Evolutionary conservation across 2,113 vertebrate species (phyloP).

Genomic region (Neomonachus schauinslandi): DNA sequence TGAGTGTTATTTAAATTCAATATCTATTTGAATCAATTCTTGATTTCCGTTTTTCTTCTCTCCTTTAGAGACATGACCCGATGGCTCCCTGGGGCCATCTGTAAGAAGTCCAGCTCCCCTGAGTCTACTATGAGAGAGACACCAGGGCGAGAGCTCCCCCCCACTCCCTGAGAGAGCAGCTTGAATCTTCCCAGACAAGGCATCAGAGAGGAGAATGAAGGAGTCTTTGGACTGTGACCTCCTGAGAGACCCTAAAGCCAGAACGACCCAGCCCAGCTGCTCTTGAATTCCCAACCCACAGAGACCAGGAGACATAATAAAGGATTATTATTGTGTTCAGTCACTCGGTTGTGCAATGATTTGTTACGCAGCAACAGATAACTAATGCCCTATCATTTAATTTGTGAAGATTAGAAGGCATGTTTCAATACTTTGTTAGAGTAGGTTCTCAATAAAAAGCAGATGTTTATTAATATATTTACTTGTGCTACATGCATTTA

Average conservation of each 20-base stretch:
- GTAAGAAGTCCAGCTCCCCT: not conserved
- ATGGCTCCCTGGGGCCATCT: not conserved
- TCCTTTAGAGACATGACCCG: not conserved
- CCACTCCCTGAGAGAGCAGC: not conserved
- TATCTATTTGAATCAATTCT: slow-evolving; percentile 43
- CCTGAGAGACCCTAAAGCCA: not conserved
- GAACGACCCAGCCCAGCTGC: not conserved
- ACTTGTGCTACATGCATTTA: not conserved
- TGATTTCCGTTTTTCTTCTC: slow-evolving; percentile 52
- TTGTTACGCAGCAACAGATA: not conserved
- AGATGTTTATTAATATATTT: not conserved
- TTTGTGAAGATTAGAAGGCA: not conserved
- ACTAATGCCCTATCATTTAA: not conserved
- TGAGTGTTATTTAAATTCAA: slow-evolving; percentile 29
- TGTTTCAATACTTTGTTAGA: not conserved
- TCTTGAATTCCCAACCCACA: not conserved
- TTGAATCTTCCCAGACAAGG: not conserved
- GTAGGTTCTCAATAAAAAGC: not conserved
- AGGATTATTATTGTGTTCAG: not conserved
- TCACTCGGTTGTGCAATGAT: not conserved
- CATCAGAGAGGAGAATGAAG: not conserved
- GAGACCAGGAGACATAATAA: not conserved
- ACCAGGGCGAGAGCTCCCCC: not conserved
- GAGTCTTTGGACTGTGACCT: not conserved
- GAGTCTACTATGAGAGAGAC: not conserved